These are phyloP conservation scores for Epistrophe grossulariae DNA, from an alignment of 2,888 invertebrate species.

Conservation along the genomic window DNA sequence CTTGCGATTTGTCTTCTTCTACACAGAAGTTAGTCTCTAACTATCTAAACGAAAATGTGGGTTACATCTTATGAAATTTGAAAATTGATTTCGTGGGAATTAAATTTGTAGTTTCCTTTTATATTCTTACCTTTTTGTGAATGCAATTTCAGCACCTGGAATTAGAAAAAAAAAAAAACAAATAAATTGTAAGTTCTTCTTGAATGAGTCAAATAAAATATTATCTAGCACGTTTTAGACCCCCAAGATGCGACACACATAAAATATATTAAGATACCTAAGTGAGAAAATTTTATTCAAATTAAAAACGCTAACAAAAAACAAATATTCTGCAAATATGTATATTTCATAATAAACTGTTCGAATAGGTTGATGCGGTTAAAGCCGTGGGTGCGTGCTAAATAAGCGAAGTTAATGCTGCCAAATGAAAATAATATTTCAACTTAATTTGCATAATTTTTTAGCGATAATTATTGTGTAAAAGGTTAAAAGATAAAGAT, in stretches of 20 bases:
- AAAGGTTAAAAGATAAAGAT: background rate
- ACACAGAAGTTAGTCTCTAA: background rate
- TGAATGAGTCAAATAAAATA: slow-evolving; percentile 45
- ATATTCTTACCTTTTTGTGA: slow-evolving; percentile 50
- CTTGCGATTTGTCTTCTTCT: slow-evolving; percentile 24
- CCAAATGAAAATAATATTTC: slow-evolving; percentile 16
- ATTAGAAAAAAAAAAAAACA: slow-evolving; percentile 28
- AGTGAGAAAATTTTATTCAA: background rate
- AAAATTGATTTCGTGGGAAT: background rate
- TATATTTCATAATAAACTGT: too few relatives aligned
- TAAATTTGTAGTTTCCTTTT: slow-evolving; percentile 57
- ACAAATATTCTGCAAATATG: background rate
- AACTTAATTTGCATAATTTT: slow-evolving; percentile 41
- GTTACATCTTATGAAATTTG: slow-evolving; percentile 51
- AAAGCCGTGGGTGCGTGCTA: slow-evolving; percentile 48
- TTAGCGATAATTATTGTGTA: slow-evolving; percentile 34
- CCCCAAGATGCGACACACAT: slow-evolving; percentile 17
- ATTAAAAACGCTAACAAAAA: background rate
- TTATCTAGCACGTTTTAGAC: slow-evolving; percentile 35
- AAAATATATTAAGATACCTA: background rate
- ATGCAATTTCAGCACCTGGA: slow-evolving; percentile 56
- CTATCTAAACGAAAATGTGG: slow-evolving; percentile 19
- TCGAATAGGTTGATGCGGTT: slow-evolving; percentile 19
- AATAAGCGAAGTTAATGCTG: slow-evolving; percentile 15
- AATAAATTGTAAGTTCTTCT: slow-evolving; percentile 37